phyloP scores from a whole-genome alignment of 2,888 invertebrate species.

The Drosophila anomalipes region DNA sequence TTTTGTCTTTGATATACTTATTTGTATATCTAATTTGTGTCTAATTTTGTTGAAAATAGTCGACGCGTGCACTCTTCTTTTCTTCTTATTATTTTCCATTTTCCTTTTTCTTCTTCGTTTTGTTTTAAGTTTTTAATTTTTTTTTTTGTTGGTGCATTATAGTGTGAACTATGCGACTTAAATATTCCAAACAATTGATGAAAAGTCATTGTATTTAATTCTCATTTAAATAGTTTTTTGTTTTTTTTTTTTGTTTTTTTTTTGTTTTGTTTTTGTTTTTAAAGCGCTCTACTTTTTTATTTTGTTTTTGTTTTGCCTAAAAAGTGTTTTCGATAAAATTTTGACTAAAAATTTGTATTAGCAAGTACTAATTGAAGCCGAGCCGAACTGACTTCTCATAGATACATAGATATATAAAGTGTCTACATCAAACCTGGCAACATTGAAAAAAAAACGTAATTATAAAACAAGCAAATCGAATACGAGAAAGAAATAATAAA shows the following conservation, averaged over 20 bases:
- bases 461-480: constrained; percentile 41
- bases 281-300: constrained; percentile 48
- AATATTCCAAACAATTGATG: constrained; percentile 21
- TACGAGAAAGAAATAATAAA: constrained; percentile 6
- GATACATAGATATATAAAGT: constrained; percentile 17
- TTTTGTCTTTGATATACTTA: neutral
- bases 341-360: constrained; percentile 84
- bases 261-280: constrained; percentile 10
- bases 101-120: neutral
- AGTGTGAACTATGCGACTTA: constrained; percentile 12
- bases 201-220: constrained; percentile 8
- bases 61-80: constrained; percentile 14
- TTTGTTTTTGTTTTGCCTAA: constrained; percentile 66
- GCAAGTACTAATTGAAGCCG: constrained; percentile 53
- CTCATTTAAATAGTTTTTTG: neutral
- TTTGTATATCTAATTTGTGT: constrained; percentile 6
- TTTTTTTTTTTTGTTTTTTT: neutral
- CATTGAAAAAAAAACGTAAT: constrained; percentile 35
- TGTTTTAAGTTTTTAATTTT: neutral
- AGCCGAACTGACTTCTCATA: constrained; percentile 43
- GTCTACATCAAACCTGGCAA: constrained; percentile 47
- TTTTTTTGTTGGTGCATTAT: constrained; percentile 9
- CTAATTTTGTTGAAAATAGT: constrained; percentile 15
- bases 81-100: neutral
- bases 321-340: constrained; percentile 76